Base-by-base conservation (phyloP, 1,140 invertebrate genomes). In the Heliothis subflexa region DNA sequence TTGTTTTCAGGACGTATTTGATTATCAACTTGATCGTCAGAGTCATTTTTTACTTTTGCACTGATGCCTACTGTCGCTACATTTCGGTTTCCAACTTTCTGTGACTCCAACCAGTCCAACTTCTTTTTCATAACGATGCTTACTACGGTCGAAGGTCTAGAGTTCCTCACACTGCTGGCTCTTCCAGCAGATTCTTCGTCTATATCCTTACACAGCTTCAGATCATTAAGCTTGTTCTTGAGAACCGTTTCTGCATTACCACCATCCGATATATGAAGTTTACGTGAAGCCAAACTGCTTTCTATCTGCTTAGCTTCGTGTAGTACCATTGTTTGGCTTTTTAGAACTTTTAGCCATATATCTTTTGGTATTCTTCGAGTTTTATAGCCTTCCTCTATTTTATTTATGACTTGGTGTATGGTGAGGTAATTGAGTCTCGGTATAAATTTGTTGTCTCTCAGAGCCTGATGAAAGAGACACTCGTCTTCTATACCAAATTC, bases 131-230 rank as follows among this genome's bases (percentile, higher is more conserved):
- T 14, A 2, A 14, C 50, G 12, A 18, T 14, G 10, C 12, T 70
- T 5, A 52, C n/a, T 13, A 49, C 0, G 13, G 12, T 68, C 3
- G 25, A 64, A 0, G 12, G 1, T 55, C n/a, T 11, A 21, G 50
- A 28, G 5, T 25, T 49, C 25, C 12, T 72, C 21, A 25, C 18
- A 10, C 13, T 74, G 57, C 18, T 79, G 0, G 78, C 89, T 62
- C 87, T 74, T 0, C 89, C 89, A 2, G 86, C 1, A 0, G 91
- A 85, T 1, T 80, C 72, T n/a, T 91, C 90, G 10, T 93, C 88
- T 14, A 88, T 28, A 57, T 86, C 91, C 82, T 91, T 89, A 66
- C 89, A 93, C 3, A 85, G 66, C 16, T 91, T 83, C 45, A 93
- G 84, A 54, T 89, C 89, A 33, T 83, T 83, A 1, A 79, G 55